Conservation (phyloP, 2,888 invertebrate species). For the Taphrorychus bicolor region DNA sequence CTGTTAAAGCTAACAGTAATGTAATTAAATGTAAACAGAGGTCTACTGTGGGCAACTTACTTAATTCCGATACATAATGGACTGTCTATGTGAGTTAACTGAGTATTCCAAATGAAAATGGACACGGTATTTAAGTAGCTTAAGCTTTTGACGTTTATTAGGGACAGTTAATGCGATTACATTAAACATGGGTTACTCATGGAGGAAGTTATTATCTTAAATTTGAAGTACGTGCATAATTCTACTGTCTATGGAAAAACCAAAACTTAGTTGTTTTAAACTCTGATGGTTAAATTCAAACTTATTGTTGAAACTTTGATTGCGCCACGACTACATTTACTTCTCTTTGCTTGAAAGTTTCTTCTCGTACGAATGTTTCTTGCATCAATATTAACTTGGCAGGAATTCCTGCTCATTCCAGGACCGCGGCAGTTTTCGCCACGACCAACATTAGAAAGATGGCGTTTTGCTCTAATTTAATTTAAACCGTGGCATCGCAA, state of each 20-base stretch:
- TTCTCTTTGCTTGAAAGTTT: too few species aligned
- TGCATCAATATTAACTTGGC: neutral
- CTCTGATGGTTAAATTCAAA: too few species aligned
- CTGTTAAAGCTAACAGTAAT: constrained; percentile 10
- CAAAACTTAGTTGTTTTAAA: too few species aligned
- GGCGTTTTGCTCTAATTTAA: constrained; percentile 10
- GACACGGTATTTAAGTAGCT: constrained; percentile 29
- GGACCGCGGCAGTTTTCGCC: neutral
- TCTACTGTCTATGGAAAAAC: too few species aligned
- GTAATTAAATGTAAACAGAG: constrained; percentile 35
- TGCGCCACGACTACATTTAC: too few species aligned
- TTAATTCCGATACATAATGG: constrained; percentile 34
- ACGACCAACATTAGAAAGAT: constrained; percentile 8
- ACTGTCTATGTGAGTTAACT: constrained; percentile 19
- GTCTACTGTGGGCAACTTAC: constrained; percentile 25
- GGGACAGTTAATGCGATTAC: constrained; percentile 2
- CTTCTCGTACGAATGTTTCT: neutral
- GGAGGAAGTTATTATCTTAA: neutral
- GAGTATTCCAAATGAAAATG: constrained; percentile 32
- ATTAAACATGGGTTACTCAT: neutral
- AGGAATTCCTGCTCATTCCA: neutral
- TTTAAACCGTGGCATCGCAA: constrained; percentile 14
- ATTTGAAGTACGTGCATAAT: too few species aligned
- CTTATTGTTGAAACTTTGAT: too few species aligned
- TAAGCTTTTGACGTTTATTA: constrained; percentile 30